These are phyloP conservation scores for Apodemus agrarius DNA, from an alignment of 2,797 vertebrate genomes.

Conservation along the genomic window DNA sequence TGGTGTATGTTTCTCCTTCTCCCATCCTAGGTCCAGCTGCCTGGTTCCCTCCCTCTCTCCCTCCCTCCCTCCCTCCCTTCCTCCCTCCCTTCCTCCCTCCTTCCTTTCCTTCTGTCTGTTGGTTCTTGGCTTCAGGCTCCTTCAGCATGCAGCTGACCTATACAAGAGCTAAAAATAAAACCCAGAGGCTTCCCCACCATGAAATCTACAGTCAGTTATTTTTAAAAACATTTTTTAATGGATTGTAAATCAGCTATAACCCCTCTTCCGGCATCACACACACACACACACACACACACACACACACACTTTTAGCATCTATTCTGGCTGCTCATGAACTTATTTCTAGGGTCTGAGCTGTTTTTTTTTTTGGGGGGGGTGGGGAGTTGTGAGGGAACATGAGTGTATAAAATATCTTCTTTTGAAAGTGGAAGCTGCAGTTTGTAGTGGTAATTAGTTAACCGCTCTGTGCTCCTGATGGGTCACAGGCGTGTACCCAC, in stretches of 20 bases:
- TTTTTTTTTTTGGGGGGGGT: background rate
- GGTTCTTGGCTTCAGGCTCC: background rate
- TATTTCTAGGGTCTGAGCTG: background rate
- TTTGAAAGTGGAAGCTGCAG: background rate
- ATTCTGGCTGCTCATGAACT: background rate
- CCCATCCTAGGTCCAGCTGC: background rate
- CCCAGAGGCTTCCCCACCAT: background rate
- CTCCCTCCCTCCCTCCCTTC: too few relatives aligned
- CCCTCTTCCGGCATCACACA: too few relatives aligned
- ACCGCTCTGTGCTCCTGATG: background rate
- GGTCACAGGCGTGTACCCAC: fast-evolving
- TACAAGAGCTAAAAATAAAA: background rate
- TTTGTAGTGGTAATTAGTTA: background rate
- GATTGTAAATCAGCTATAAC: background rate
- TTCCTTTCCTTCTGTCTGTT: background rate
- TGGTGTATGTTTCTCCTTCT: background rate
- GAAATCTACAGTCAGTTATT: background rate
- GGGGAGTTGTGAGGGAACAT: background rate
- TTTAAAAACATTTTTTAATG: background rate
- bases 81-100: background rate
- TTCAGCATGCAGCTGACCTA: background rate
- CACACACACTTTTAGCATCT: background rate
- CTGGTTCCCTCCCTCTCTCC: background rate
- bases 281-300: background rate
- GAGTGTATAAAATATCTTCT: background rate